Conservation (phyloP, 2,797 vertebrate genomes). For the Tragelaphus eurycerus region DNA sequence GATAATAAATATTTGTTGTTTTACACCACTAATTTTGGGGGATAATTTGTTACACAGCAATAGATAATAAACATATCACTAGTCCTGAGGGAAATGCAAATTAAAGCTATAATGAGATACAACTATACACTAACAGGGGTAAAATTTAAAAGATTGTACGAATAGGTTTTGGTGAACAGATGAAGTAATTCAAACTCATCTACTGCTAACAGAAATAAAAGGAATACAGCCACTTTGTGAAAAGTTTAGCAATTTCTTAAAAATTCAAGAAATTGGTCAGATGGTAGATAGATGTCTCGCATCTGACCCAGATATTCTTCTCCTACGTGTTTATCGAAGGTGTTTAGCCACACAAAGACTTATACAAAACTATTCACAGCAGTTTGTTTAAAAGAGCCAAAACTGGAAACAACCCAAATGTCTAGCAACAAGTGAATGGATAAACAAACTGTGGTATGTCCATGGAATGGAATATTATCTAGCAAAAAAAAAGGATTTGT, state of each 20-base stretch:
- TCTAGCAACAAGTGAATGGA: neutral
- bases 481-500: neutral
- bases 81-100: neutral
- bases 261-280: neutral
- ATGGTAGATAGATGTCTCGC: neutral
- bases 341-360: neutral
- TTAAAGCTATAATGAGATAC: neutral
- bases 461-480: neutral
- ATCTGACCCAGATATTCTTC: neutral
- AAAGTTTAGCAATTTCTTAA: neutral
- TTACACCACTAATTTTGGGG: neutral
- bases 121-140: neutral
- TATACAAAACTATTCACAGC: neutral
- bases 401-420: neutral
- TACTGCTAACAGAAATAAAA: neutral
- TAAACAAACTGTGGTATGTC: neutral
- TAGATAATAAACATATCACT: conserved; percentile 28
- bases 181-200: neutral
- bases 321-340: neutral
- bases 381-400: neutral
- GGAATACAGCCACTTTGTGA: neutral
- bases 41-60: conserved; percentile 4
- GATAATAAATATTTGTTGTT: conserved; percentile 13
- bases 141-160: conserved; percentile 5
- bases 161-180: neutral